Evolutionary conservation across 2,797 vertebrate species (phyloP), one percentile per base, ranked within the genome.

Genomic region (Neosalanx taihuensis): DNA sequence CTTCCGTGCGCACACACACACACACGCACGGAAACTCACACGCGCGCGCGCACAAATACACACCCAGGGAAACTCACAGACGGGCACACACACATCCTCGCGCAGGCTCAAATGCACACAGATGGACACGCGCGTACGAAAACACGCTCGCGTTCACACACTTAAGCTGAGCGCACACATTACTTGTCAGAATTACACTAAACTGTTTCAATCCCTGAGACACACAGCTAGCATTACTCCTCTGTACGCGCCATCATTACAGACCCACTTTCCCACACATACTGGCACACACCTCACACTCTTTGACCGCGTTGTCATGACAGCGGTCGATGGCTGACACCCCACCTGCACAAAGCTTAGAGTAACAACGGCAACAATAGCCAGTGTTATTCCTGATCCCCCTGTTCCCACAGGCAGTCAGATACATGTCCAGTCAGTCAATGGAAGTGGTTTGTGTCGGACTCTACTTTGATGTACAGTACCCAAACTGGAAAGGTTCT

Each of bases 241-340:
- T n/a, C 72, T 26, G 23, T 9, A 37, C 1, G 6, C 6, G 30
- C 33, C 31, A 70, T 78, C 83, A 84, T 83, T 80, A 87, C 57
- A 77, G 70, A 68, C 31, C 71, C 20, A 18, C 31, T 15, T 64
- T n/a, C 62, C 56, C 62, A 18, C 51, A 37, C 70, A n/a, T 6
- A 53, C 29, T 72, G 72, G 26, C 69, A 65, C 68, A 60, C 17
- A 33, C 31, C 65, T 69, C 71, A 76, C 70, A 76, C 72, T 84
- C 72, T 83, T 75, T 72, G 72, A 79, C 84, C 83, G 35, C 56
- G 90, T 92, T 90, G 88, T 83, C 91, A 91, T 91, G 89, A 51
- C 17, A 51, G 49, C 49, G 2, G 49, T 80, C 76, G 77, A 76
- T 53, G 72, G 82, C 70, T 53, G 56, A 80, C 77, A 76, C 68